Evolutionary conservation across 2,113 vertebrate species (phyloP), one percentile per base, ranked within the genome.

Genomic region (Solea senegalensis): DNA sequence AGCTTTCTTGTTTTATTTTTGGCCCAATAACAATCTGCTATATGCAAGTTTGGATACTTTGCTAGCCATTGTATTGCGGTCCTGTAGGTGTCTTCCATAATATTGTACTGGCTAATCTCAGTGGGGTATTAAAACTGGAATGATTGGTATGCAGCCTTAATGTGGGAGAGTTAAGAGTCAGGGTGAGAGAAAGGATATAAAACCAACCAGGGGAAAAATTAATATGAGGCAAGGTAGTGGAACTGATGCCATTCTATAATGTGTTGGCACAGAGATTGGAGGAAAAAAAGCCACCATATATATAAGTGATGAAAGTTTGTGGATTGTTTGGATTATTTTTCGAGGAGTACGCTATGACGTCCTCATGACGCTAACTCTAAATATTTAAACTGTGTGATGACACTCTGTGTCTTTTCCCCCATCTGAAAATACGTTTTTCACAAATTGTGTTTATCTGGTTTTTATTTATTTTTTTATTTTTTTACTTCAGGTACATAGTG

Each of bases 141-240:
- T 91, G 87, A 91, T 84, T 89, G 86, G 84, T 91, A 89, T 88
- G 91, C 82, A 81, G 86, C 81, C 82, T 85, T 89, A 90, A 91
- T 91, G 86, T 88, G 77, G 84, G 81, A 84, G 82, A 80, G 84
- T 84, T 74, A 83, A 85, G 75, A 89, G 86, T 86, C 83, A 82
- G 81, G 88, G 82, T 84, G 83, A 89, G 84, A 84, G 74, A 88
- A 84, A 79, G 81, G 87, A 83, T 81, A 93, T 92, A 89, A 92
- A 92, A 89, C 86, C 90, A 91, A 91, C 87, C 90, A 91, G 84
- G 89, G 84, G 90, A 91, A 86, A 92, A 92, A 93, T 91, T 81
- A 92, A 90, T 91, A 90, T 85, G 86, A 91, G 82, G 84, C 89
- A 90, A 91, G 89, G 89, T 90, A 88, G 85, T 92, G 87, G 89